Conservation (phyloP, 2,888 invertebrate genomes). For the Scelioninae gen. 2 region DNA sequence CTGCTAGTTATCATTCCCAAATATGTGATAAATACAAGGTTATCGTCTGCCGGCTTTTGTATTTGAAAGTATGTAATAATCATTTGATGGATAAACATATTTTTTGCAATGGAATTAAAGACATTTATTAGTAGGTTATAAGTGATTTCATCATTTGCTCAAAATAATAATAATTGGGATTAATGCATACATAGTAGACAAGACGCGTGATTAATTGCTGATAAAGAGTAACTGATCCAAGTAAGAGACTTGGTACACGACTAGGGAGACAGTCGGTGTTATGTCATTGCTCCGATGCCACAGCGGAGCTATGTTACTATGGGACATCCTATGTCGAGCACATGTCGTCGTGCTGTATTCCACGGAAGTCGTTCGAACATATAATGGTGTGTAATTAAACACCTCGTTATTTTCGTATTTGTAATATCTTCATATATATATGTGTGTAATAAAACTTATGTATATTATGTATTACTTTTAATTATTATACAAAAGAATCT, state of each 20-base stretch:
- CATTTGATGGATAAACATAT: constrained; percentile 22
- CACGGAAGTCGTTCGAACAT: not conserved
- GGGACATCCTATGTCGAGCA: constrained; percentile 31
- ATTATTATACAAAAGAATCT: too few species aligned
- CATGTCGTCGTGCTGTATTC: constrained; percentile 18
- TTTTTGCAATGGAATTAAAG: constrained; percentile 11
- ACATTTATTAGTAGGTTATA: not conserved
- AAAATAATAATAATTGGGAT: constrained; percentile 12
- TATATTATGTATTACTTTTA: too few species aligned
- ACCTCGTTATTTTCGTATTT: not conserved
- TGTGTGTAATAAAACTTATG: too few species aligned
- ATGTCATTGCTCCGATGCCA: constrained; percentile 35
- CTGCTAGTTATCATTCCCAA: constrained; percentile 19
- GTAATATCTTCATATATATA: not conserved
- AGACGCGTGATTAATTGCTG: constrained; percentile 7
- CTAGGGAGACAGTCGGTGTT: constrained; percentile 28
- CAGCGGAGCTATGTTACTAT: constrained; percentile 21
- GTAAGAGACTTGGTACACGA: constrained; percentile 32
- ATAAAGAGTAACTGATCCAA: constrained; percentile 26
- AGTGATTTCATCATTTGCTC: constrained; percentile 19
- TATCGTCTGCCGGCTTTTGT: constrained; percentile 30
- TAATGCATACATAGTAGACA: constrained; percentile 1
- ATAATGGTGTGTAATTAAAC: constrained; percentile 13
- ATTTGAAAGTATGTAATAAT: constrained; percentile 16
- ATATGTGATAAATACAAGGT: constrained; percentile 31